Conservation (phyloP, 2,113 vertebrate species). For the Capreolus pygargus region DNA sequence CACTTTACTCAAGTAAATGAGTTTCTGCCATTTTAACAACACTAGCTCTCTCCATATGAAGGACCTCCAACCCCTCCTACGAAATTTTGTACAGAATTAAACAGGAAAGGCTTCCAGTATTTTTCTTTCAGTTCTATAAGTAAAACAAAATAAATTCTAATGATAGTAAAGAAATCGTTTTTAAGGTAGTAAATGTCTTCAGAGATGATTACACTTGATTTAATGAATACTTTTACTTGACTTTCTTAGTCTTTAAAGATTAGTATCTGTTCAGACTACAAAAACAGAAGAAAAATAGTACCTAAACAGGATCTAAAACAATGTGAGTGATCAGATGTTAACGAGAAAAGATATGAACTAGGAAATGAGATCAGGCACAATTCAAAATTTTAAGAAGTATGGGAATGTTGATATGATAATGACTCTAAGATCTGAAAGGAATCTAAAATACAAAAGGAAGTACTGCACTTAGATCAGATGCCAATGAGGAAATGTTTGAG, state of each 20-base stretch:
- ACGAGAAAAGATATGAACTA: neutral
- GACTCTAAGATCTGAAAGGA: neutral
- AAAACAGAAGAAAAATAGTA: neutral
- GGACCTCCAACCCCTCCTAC: neutral
- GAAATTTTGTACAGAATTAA: neutral
- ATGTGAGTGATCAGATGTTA: neutral
- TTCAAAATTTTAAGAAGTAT: neutral
- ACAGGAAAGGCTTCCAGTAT: neutral
- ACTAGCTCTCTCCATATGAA: neutral
- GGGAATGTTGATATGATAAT: neutral
- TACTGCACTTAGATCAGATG: neutral
- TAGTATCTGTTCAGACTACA: neutral
- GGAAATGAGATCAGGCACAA: neutral
- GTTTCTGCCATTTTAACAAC: neutral
- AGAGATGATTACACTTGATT: neutral
- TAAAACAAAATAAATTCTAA: conserved; percentile 3
- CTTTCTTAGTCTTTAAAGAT: neutral
- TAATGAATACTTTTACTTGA: conserved; percentile 8
- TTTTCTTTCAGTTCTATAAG: neutral
- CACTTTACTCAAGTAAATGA: neutral
- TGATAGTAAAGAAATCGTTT: neutral
- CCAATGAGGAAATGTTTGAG: neutral
- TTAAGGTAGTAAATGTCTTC: neutral
- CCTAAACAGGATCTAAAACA: neutral
- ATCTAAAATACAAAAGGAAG: neutral